These are phyloP conservation scores for Papilio dardanus DNA, from an alignment of 1,140 invertebrate species.

Conservation along the genomic window DNA sequence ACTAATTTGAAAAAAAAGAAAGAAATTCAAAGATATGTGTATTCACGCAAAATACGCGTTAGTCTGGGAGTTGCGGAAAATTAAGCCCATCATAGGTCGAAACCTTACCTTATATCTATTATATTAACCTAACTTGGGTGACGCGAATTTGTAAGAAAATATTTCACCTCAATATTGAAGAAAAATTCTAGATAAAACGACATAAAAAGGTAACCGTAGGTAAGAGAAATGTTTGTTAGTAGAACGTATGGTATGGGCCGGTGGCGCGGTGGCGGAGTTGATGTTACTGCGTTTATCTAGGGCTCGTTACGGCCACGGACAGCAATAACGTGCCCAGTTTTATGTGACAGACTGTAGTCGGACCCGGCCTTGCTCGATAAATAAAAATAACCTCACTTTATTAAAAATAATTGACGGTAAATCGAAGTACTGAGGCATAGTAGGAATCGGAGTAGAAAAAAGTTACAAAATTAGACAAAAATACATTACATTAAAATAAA, in stretches of 20 bases:
- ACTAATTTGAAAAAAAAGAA: no score
- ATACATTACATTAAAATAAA: not conserved
- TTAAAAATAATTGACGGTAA: conserved; percentile 1
- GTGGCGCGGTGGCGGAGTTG: conserved; percentile 20
- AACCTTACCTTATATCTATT: no score
- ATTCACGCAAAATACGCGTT: no score
- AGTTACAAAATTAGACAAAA: not conserved
- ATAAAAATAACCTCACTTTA: conserved; percentile 36
- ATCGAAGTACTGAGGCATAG: not conserved
- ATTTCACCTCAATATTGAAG: not conserved
- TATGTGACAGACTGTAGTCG: conserved; percentile 43
- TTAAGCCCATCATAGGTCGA: no score
- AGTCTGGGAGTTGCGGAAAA: no score
- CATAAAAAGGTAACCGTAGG: conserved; percentile 29
- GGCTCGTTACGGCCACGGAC: conserved; percentile 43
- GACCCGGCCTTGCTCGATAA: conserved; percentile 42
- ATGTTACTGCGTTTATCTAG: conserved; percentile 36
- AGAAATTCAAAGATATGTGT: no score
- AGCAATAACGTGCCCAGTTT: conserved; percentile 49
- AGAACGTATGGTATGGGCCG: conserved; percentile 26
- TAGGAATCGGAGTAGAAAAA: not conserved
- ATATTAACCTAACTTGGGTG: not conserved
- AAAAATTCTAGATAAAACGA: not conserved
- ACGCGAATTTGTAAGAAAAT: not conserved
- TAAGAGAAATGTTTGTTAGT: conserved; percentile 19